Evolutionary conservation across 2,888 invertebrate species (phyloP), one percentile per base, ranked within the genome.

Genomic region (Bhutanitis thaidina): DNA sequence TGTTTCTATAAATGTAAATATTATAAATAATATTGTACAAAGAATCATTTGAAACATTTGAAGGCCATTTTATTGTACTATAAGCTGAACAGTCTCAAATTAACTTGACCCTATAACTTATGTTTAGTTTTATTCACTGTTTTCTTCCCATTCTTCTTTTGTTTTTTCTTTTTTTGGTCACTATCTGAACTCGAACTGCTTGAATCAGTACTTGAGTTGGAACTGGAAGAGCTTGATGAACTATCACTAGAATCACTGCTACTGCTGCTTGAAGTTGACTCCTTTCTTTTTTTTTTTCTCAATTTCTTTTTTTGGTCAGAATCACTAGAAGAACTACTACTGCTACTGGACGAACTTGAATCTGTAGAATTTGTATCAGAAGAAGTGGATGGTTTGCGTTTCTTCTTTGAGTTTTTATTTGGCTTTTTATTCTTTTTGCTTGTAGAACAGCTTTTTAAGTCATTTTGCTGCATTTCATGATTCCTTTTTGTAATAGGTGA

Each of bases 311-410:
- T 82, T 43, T 58, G 64, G 53, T 75, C 73, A 32, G 67, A 69
- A 30, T 80, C 82, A 65, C 81, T 83, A 10, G 85, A 82, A 14
- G 84, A 79, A 61, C 78, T 84, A 34, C 80, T 74, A 4, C 78
- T 78, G 58, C 77, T 79, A 55, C 74, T 80, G 3, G 84, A 71
- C 32, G 80, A 76, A 62, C 77, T 85, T 15, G 79, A 69, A 12
- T 77, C 77, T 14, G 84, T 74, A 15, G 84, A 76, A 45, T 74
- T 73, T 58, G 71, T 76, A 1, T 80, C 80, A 20, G 87, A 73
- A 48, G 83, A 77, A 34, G 83, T 80, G 25, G 86, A 84, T n/a
- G 58, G 58, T 62, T 80, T 82, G 34, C 81, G 77, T 60, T 76
- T 62, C 44, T 63, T 68, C 13, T 59, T 59, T 29, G 37, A 53